Evolutionary conservation across 1,140 invertebrate species (phyloP), one percentile per base, ranked within the genome.

Genomic region (Dendrolimus punctatus): DNA sequence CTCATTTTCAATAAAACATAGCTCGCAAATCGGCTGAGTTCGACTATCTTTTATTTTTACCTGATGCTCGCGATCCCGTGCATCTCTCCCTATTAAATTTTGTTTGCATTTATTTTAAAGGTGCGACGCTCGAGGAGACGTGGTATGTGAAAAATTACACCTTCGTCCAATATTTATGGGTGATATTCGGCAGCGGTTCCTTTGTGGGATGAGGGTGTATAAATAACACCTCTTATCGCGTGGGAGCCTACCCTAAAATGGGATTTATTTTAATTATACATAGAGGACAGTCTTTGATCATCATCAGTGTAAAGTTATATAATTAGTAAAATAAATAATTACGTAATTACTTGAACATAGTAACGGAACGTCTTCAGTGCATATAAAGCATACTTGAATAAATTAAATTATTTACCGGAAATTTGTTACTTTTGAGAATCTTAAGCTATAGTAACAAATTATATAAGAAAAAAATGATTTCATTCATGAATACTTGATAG

Each of bases 141-240:
- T 78, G 83, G 83, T 85, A 86, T 86, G 83, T 86, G 83, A 86
- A 85, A 86, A 86, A 86, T 86, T 86, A 86, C 83, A 86, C 83
- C 81, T 85, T 78, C 82, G 75, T 67, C 80, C 83, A 85, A 85
- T 86, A 86, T 86, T 86, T 86, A 86, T 86, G 83, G 81, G 71
- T 82, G 81, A 86, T 86, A 86, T 86, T 86, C 81, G 83, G 81
- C 81, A 82, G 83, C 80, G 83, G 83, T 79, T 72, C 80, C 83
- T 86, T 86, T 86, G 83, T 85, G 66, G 66, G 73, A 77, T 73
- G 80, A 79, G 78, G 75, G 78, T 82, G 77, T 85, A 86, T 86
- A 86, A 86, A 86, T 86, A 86, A 86, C 83, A 77, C 74, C 70
- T 81, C 80, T 86, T 85, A 86, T 86, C 83, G 83, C 81, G 83